Evolutionary conservation across 2,113 vertebrate genomes (phyloP), one percentile per base, ranked within the genome.

Genomic region (Sterna hirundo): DNA sequence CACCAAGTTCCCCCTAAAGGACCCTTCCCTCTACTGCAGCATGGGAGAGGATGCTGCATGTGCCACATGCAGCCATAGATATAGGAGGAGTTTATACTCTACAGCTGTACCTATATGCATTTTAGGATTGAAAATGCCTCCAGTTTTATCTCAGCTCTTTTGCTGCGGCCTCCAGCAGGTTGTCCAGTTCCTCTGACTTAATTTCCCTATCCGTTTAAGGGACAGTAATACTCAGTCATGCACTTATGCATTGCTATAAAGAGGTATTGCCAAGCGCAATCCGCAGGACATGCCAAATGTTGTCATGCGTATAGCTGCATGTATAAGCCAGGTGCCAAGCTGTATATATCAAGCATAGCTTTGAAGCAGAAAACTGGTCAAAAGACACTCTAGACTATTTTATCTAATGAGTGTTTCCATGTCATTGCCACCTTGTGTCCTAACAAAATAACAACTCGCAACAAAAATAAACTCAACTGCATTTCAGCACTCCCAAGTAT

Each of bases 301-400:
- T 77, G 29, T 77, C 58, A 69, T 0, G 66, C 1, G 1, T 65
- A 62, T 2, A 77, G 46, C 44, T 83, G 47, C 11, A 22, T 3
- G 23, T 10, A 27, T 22, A 69, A 69, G 13, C 29, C 64, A 54
- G 54, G 27, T 68, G 44, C 78, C 40, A 87, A 82, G 42, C 65
- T 68, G 38, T 17, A 51, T 27, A 18, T 22, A 55, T 71, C 65
- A 74, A 52, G 58, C 46, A 79, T 15, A 58, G 20, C 68, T 71
- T 18, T 74, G 36, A 94, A 76, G 78, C 22, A 89, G 62, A 72
- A 69, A 69, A 57, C 19, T 64, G 49, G 90, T 81, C 57, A 91
- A 76, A 89, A 91, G n/a, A 10, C 54, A 52, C 89, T 89, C 42
- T 49, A 72, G 58, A 83, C 40, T 89, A n/a, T 76, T 91, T 86